phyloP scores from a whole-genome alignment of 1,140 invertebrate genomes.

The Brachionus sp. region DNA sequence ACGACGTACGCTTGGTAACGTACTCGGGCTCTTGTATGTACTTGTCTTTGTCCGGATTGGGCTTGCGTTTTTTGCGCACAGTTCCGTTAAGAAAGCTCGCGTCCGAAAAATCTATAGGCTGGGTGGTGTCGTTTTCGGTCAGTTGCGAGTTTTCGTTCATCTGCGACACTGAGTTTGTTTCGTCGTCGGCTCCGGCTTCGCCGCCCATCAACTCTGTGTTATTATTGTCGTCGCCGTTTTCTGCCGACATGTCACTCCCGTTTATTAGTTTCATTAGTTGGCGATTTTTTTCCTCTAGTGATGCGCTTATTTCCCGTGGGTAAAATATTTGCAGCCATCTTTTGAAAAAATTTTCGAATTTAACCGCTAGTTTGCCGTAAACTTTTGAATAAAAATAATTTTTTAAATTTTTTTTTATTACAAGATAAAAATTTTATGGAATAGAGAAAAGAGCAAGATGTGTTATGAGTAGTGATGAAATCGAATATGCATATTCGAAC shows the following conservation, averaged over 20 bases:
- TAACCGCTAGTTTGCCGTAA: conserved; percentile 25
- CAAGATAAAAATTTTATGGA: too few relatives aligned
- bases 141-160: not conserved
- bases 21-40: conserved; percentile 42
- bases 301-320: conserved; percentile 40
- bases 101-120: conserved; percentile 25
- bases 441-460: too few relatives aligned
- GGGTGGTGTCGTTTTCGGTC: not conserved
- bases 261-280: conserved; percentile 37
- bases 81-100: not conserved
- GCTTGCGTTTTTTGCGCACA: conserved; percentile 2
- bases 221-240: not conserved
- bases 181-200: not conserved
- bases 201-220: not conserved
- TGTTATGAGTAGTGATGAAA: too few relatives aligned
- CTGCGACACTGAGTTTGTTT: not conserved
- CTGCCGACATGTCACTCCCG: not conserved
- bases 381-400: not conserved
- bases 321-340: conserved; percentile 44
- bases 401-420: not conserved
- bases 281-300: conserved; percentile 36
- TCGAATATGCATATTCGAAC: too few relatives aligned
- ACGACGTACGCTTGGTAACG: conserved; percentile 37
- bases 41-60: conserved; percentile 32
- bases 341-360: conserved; percentile 33